Conservation (phyloP, 2,888 invertebrate species). For the Bhutanitis thaidina region DNA sequence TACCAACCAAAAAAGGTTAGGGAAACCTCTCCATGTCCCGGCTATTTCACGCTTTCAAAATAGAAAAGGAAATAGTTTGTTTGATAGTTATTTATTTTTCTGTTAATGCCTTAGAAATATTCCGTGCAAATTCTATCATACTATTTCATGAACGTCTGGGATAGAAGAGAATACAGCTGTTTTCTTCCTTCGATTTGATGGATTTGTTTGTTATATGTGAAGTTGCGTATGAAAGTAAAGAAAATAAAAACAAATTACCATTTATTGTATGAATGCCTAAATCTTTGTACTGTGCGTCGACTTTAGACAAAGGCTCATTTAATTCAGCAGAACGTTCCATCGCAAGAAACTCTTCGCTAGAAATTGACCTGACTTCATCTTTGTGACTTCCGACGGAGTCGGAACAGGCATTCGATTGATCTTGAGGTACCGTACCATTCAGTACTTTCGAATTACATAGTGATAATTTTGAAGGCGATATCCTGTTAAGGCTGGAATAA, state of each 20-base stretch:
- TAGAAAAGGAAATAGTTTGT: no score
- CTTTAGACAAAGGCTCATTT: conserved; percentile 45
- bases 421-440: conserved; percentile 49
- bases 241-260: neutral
- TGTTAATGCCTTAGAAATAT: no score
- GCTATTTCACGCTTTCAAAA: no score
- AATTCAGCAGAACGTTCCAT: conserved; percentile 71
- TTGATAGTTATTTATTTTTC: no score
- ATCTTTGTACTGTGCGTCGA: conserved; percentile 47
- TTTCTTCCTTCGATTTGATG: no score
- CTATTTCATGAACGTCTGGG: no score
- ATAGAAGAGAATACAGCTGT: no score
- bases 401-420: conserved; percentile 54
- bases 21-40: no score
- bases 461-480: conserved; percentile 71
- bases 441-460: conserved; percentile 60
- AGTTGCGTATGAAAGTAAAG: no score
- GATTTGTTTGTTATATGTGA: no score
- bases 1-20: no score
- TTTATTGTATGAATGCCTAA: conserved; percentile 31
- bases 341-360: conserved; percentile 71
- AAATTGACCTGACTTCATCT: conserved; percentile 58
- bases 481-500: conserved; percentile 59
- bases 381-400: conserved; percentile 61
- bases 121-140: no score